Base-by-base conservation (phyloP, 2,888 invertebrate genomes). In the Camponotus fellah region DNA sequence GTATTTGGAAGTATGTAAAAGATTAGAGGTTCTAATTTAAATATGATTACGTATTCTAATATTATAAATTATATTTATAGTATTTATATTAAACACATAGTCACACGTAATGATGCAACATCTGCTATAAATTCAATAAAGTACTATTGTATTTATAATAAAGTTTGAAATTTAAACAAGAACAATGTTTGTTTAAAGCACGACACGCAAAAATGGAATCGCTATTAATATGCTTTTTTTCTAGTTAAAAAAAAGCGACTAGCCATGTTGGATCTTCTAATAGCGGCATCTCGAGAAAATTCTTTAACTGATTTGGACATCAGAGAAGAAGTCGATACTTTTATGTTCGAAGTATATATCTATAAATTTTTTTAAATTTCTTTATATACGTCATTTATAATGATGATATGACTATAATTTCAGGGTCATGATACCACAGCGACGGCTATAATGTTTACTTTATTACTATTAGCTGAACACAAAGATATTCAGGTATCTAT, bases 291-390 rank as follows among this genome's bases (percentile, higher is more conserved):
- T 6, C 87, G 89, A 32, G 88, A 89, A 0, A 64, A 83, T 43
- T 69, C 85, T 26, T 91, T 94, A 58, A 92, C 92, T 53, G 89
- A 93, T 81, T 80, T 80, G 37, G 93, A 93, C 40, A 93, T 94
- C 49, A 88, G 92, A 56, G 94, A 94, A 82, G 94, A 94, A 90
- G 94, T 94, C 26, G 26, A 26, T 26, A 26, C 26, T 26, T 26
- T 26, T 26, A 26, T 26, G 26, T 26, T 26, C 26, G 91, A 90
- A 43, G 93, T 93, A 43, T 0, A 60, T 66, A 49, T 46, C 34
- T 40, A 9, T 32, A 21, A 46, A 32, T 2, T 21, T 0, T n/a
- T 14, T 26, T 5, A 0, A 26, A 49, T 68, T 65, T 65, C 2
- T 46, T 14, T 46, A 1, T 17, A 14, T 12, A 8, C 9, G 14